Evolutionary conservation across 2,113 vertebrate species (phyloP), one percentile per base, ranked within the genome.

Genomic region (Athene noctua): DNA sequence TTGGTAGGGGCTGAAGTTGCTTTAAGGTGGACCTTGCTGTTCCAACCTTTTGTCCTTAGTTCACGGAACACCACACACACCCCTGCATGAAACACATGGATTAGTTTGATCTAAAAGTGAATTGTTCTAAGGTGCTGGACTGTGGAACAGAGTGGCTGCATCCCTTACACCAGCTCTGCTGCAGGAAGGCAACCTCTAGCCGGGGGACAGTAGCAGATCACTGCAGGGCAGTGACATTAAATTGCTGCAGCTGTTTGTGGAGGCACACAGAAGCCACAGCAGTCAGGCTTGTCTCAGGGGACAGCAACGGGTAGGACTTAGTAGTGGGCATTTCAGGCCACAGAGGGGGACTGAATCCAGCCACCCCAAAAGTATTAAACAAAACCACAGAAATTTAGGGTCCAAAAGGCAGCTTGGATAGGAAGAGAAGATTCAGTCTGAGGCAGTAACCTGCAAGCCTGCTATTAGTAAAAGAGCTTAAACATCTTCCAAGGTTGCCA

Each of bases 271-370:
- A 54, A 62, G 15, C 17, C 74, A 51, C 52, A 46, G 66, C 20
- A 66, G 19, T 19, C 47, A 91, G 75, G 57, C n/a, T 54, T 32
- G 15, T 40, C 51, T 57, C 34, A 78, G 65, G 5, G 3, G 80
- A 81, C 44, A 62, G 55, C 70, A 67, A 16, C 0, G 0, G 36
- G 13, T 70, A 40, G 16, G 22, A 63, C 25, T 59, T 29, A 20
- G 32, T 1, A 63, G 38, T 8, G 17, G 6, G 20, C 22, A 20
- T 15, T 57, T 80, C 32, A 82, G 52, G 78, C 38, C 38, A 58
- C 36, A 75, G 47, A 66, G 6, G 8, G 18, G 86, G 13, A 47
- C 6, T 40, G 34, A 83, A 92, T 82, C 25, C 32, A 92, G 47
- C 6, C 32, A 59, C 5, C 1, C 4, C 1, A 3, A 82, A 86